Evolutionary conservation across 2,113 vertebrate genomes (phyloP).

Genomic region (Falcunculus frontatus): DNA sequence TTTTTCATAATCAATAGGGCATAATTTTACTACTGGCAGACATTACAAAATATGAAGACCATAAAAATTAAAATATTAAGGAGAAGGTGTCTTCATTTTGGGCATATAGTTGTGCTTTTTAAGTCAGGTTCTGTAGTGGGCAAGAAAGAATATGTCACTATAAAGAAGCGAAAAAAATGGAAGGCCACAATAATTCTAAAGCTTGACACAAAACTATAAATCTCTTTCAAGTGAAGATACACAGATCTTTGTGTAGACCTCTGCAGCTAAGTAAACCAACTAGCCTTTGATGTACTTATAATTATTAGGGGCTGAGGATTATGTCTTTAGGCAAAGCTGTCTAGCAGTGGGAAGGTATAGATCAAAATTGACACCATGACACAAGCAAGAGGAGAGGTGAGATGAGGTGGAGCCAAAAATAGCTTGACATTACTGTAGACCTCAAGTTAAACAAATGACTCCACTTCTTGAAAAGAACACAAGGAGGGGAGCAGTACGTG

Average conservation of each 20-base stretch:
- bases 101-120: neutral
- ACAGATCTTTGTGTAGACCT: conserved; percentile 33
- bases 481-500: neutral
- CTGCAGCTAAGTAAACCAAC: conserved; percentile 64
- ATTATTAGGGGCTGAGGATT: conserved; percentile 66
- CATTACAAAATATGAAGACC: neutral
- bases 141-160: neutral
- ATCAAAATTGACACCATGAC: conserved; percentile 69
- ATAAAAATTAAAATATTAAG: neutral
- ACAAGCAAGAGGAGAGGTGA: conserved; percentile 40
- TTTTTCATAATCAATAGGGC: neutral
- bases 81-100: neutral
- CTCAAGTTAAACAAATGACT: neutral
- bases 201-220: conserved; percentile 45
- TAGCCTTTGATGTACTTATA: conserved; percentile 67
- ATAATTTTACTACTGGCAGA: neutral
- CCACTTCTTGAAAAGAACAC: neutral
- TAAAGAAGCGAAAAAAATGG: neutral
- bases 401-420: conserved; percentile 42
- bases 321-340: conserved; percentile 67
- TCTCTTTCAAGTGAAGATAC: conserved; percentile 57
- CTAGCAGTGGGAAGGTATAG: conserved; percentile 63
- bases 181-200: conserved; percentile 14
- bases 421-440: conserved; percentile 3
- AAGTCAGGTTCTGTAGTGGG: neutral